phyloP scores from a whole-genome alignment of 2,888 invertebrate species.

The Calameuta pallipes region DNA sequence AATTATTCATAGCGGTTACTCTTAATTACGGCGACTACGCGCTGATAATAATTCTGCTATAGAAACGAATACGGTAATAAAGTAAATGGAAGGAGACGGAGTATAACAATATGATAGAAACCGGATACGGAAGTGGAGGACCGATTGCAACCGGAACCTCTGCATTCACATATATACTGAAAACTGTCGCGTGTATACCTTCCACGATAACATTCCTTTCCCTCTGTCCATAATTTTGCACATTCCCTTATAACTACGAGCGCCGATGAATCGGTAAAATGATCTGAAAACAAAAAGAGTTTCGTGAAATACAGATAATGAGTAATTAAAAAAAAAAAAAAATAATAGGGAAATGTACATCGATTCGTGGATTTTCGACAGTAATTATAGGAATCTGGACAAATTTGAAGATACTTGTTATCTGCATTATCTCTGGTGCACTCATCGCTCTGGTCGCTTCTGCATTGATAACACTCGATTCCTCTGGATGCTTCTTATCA shows the following conservation, averaged over 20 bases:
- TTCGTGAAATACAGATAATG: background rate
- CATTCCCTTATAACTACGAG: conserved; percentile 44
- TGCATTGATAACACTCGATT: conserved; percentile 50
- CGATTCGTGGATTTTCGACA: conserved; percentile 43
- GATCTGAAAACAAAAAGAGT: conserved; percentile 35
- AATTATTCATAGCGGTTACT: no score
- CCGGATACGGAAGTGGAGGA: conserved; percentile 24
- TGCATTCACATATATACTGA: conserved; percentile 50
- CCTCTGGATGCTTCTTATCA: conserved; percentile 36
- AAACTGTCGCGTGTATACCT: conserved; percentile 46
- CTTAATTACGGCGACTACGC: background rate
- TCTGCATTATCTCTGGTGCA: conserved; percentile 36
- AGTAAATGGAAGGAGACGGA: no score
- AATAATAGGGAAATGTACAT: background rate
- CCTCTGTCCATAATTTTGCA: conserved; percentile 33
- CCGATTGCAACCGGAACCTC: conserved; percentile 44
- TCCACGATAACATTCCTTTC: conserved; percentile 45
- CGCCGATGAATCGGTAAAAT: conserved; percentile 43
- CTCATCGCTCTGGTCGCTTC: conserved; percentile 36
- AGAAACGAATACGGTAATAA: conserved; percentile 21
- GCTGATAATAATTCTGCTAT: conserved; percentile 20
- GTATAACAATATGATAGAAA: no score
- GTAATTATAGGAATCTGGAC: conserved; percentile 37
- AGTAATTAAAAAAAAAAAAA: background rate
- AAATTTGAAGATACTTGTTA: conserved; percentile 38